Percentiles rank a stretch among this genome's conserved stretches.
Conservation (phyloP, 2,888 invertebrate genomes). For the Dolichopus griseipennis region DNA sequence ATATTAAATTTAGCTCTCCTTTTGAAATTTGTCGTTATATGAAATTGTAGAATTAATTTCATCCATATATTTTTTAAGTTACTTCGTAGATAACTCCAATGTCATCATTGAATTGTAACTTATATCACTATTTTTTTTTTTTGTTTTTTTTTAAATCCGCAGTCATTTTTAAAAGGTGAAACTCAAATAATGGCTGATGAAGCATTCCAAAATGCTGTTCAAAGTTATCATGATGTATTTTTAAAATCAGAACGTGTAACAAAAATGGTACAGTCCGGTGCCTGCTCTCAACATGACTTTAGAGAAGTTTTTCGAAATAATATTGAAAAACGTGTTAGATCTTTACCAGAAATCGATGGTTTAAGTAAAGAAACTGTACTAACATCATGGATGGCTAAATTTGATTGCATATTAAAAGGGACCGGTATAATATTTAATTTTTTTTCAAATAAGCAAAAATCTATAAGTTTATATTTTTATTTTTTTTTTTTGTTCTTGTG, state of each 20-base stretch:
- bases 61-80: no score
- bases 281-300: slow-evolving; percentile 97
- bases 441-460: background rate
- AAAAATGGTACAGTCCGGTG: slow-evolving; percentile 95
- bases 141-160: slow-evolving; percentile 19
- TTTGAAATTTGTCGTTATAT: no score
- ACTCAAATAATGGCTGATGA: slow-evolving; percentile 97
- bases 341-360: slow-evolving; percentile 98
- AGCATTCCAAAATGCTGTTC: slow-evolving; percentile 97
- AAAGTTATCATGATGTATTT: slow-evolving; percentile 92
- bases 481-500: background rate
- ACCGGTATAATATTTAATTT: slow-evolving; percentile 39
- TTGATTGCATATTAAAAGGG: slow-evolving; percentile 96
- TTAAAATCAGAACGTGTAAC: slow-evolving; percentile 92
- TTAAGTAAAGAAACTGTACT: slow-evolving; percentile 97
- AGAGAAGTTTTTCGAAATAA: slow-evolving; percentile 97
- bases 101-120: no score
- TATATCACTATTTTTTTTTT: background rate
- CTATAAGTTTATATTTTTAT: background rate
- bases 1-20: no score
- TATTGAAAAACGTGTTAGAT: slow-evolving; percentile 96
- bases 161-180: slow-evolving; percentile 94
- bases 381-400: slow-evolving; percentile 99
- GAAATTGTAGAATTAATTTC: no score
- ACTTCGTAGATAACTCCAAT: no score